Evolutionary conservation across 1,140 invertebrate species (phyloP).

Genomic region (Drosophila sucinea): DNA sequence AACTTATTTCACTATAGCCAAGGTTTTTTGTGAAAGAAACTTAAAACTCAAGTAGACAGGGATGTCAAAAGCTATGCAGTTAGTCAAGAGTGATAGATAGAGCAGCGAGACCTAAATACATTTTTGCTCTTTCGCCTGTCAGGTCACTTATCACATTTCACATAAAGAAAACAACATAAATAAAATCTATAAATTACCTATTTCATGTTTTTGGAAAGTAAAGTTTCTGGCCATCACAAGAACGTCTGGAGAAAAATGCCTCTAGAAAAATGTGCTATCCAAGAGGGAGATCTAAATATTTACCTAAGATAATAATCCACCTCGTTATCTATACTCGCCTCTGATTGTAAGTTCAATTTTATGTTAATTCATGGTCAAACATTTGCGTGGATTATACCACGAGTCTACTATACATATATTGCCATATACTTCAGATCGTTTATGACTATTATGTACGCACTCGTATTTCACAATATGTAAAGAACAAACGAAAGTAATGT

Average conservation of each 20-base stretch:
- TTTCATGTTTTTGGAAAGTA: not conserved
- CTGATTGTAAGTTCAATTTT: slow-evolving; percentile 9
- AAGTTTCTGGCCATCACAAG: not conserved
- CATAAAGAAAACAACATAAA: not conserved
- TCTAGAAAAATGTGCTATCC: too few species aligned
- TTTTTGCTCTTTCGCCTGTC: not conserved
- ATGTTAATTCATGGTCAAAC: slow-evolving; percentile 42
- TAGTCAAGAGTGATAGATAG: not conserved
- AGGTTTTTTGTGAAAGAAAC: too few species aligned
- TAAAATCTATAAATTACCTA: not conserved
- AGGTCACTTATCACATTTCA: not conserved
- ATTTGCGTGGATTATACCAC: slow-evolving; percentile 26
- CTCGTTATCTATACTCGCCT: slow-evolving; percentile 23
- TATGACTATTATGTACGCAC: not conserved
- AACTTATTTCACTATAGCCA: too few species aligned
- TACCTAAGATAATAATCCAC: slow-evolving; percentile 15
- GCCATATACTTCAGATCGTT: slow-evolving; percentile 15
- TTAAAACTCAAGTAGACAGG: too few species aligned
- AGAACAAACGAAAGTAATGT: not conserved
- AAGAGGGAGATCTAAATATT: slow-evolving; percentile 18
- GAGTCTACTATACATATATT: too few species aligned
- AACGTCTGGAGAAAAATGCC: too few species aligned
- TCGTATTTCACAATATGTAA: slow-evolving; percentile 6
- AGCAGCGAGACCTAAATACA: not conserved
- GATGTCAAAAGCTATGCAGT: too few species aligned